Evolutionary conservation across 2,888 invertebrate species (phyloP).

Genomic region (Dastarcus helophoroides): DNA sequence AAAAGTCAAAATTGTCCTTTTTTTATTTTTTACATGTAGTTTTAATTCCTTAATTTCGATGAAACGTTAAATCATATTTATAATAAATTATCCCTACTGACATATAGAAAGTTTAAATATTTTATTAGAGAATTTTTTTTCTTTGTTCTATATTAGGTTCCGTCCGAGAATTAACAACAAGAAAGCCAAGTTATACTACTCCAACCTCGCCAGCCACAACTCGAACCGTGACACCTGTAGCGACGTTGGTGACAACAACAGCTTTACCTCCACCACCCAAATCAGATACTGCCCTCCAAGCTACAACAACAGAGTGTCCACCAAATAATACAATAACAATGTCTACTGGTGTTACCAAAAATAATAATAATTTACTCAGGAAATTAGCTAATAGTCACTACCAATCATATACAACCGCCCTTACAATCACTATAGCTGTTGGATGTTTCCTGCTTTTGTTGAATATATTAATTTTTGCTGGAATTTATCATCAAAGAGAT

Average conservation of each 20-base stretch:
- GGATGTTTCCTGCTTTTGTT: constrained; percentile 72
- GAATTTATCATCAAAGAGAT: constrained; percentile 77
- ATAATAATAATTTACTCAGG: constrained; percentile 56
- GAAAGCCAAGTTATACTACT: constrained; percentile 51
- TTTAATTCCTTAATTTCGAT: no score
- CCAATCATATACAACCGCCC: constrained; percentile 79
- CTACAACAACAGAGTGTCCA: constrained; percentile 62
- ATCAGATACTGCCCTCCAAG: constrained; percentile 38
- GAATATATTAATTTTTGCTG: constrained; percentile 78
- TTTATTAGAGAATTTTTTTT: no score
- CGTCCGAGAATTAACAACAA: constrained; percentile 63
- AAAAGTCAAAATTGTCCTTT: no score
- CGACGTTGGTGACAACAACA: constrained; percentile 29
- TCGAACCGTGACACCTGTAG: constrained; percentile 30
- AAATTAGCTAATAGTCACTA: constrained; percentile 73
- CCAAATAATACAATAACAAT: constrained; percentile 45
- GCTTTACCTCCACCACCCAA: constrained; percentile 41
- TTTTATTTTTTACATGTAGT: no score
- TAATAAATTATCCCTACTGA: no score
- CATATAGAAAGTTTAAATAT: no score
- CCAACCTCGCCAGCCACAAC: constrained; percentile 40
- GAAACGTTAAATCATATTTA: no score
- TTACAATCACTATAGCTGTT: constrained; percentile 78
- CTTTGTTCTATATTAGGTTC: no score
- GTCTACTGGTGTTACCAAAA: constrained; percentile 35